Conservation (phyloP, 2,888 invertebrate genomes). For the Sarcophaga carnaria region DNA sequence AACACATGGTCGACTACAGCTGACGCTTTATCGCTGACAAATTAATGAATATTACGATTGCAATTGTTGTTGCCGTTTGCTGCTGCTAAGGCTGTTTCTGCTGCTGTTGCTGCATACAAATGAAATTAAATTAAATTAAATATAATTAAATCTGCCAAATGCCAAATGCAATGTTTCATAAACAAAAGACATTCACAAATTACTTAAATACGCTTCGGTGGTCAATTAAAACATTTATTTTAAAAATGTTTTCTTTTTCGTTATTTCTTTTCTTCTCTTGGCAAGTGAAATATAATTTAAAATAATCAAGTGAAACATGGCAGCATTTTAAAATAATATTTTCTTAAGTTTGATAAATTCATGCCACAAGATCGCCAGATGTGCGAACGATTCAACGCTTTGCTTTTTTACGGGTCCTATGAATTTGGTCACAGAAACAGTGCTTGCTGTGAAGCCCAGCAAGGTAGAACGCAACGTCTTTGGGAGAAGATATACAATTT, state of each 20-base stretch:
- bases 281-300: neutral
- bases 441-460: too few relatives aligned
- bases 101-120: neutral
- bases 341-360: too few relatives aligned
- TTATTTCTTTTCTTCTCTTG: conserved; percentile 1
- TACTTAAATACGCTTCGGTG: conserved; percentile 68
- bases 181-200: conserved; percentile 74
- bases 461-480: too few relatives aligned
- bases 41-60: conserved; percentile 40
- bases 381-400: too few relatives aligned
- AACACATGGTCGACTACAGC: neutral
- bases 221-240: conserved; percentile 41
- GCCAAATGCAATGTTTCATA: conserved; percentile 76
- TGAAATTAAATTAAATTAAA: conserved; percentile 43
- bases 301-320: too few relatives aligned
- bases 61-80: too few relatives aligned
- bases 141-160: conserved; percentile 57
- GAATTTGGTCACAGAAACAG: too few relatives aligned
- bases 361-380: too few relatives aligned
- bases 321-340: too few relatives aligned
- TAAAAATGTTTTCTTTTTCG: neutral
- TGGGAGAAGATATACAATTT: too few relatives aligned
- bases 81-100: too few relatives aligned
- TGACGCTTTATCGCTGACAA: neutral
- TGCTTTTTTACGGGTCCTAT: too few relatives aligned